Evolutionary conservation across 2,113 vertebrate species (phyloP).

Genomic region (Amia ocellicauda): DNA sequence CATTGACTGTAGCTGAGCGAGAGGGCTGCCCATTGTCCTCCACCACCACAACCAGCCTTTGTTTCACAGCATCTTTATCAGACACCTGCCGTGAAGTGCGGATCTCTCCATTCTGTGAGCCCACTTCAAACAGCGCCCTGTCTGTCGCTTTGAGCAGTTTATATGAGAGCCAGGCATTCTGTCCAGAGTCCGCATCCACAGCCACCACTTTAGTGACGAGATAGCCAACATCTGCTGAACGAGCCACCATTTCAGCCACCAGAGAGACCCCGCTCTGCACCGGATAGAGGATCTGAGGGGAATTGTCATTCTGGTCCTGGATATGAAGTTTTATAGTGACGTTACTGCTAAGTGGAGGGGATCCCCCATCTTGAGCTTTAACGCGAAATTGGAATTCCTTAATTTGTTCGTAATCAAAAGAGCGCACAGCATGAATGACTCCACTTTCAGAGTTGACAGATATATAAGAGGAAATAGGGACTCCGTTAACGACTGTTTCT

Average conservation of each 20-base stretch:
- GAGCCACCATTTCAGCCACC: constrained; percentile 26
- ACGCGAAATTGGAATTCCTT: constrained; percentile 21
- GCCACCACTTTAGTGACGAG: no score
- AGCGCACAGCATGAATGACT: constrained; percentile 18
- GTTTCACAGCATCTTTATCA: constrained; percentile 38
- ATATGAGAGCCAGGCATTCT: no score
- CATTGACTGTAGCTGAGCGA: no score
- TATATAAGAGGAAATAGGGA: constrained; percentile 20
- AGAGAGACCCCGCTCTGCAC: constrained; percentile 4
- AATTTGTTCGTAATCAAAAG: constrained; percentile 31
- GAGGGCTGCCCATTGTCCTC: no score
- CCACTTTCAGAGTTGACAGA: constrained; percentile 27
- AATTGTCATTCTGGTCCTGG: constrained; percentile 36
- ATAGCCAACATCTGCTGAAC: constrained; percentile 27
- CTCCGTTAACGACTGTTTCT: background rate
- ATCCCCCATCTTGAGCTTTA: constrained; percentile 27
- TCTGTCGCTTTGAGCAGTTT: no score
- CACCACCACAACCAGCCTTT: constrained; percentile 28
- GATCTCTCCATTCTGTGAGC: no score
- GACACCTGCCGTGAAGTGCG: no score
- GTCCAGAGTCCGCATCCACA: no score
- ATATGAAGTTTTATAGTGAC: constrained; percentile 23
- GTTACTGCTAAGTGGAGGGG: constrained; percentile 17
- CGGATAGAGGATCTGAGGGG: constrained; percentile 27
- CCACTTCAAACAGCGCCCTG: no score